Percentiles rank a stretch among this genome's conserved stretches.
Evolutionary conservation across 2,113 vertebrate genomes (phyloP).

Genomic region (Saguinus midas): DNA sequence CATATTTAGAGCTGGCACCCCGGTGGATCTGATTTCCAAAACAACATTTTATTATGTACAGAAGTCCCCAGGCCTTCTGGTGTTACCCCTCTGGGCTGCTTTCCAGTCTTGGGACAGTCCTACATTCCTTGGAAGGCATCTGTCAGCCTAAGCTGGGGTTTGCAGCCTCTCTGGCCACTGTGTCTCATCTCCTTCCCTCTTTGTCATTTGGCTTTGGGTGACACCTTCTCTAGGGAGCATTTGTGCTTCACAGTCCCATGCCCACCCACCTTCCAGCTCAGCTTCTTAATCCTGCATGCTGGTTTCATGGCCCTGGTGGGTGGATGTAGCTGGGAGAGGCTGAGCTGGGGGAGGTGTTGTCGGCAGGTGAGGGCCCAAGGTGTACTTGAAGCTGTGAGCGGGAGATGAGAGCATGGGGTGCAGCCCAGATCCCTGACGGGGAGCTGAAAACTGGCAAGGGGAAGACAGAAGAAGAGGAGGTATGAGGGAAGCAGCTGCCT

Average conservation of each 20-base stretch:
- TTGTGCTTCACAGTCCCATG: background rate
- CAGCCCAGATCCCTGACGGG: fast-evolving
- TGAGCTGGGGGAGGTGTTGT: background rate
- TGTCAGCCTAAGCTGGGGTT: too few species aligned
- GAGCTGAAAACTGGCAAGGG: background rate
- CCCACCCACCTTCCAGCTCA: background rate
- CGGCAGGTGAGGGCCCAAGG: background rate
- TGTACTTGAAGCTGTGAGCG: background rate
- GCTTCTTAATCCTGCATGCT: background rate
- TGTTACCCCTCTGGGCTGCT: background rate
- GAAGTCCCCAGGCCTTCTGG: background rate
- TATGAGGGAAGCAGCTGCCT: fast-evolving
- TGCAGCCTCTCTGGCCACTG: background rate
- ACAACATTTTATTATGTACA: background rate
- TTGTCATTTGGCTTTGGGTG: background rate
- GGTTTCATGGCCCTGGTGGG: background rate
- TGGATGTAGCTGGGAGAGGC: background rate
- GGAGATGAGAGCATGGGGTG: background rate
- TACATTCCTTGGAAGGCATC: background rate
- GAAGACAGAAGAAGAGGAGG: background rate
- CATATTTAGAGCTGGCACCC: background rate
- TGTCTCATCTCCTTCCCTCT: background rate
- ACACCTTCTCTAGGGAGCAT: background rate
- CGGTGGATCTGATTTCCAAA: background rate
- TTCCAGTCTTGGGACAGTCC: background rate